phyloP scores from a whole-genome alignment of 2,113 vertebrate species.

The Hyperoodon ampullatus region DNA sequence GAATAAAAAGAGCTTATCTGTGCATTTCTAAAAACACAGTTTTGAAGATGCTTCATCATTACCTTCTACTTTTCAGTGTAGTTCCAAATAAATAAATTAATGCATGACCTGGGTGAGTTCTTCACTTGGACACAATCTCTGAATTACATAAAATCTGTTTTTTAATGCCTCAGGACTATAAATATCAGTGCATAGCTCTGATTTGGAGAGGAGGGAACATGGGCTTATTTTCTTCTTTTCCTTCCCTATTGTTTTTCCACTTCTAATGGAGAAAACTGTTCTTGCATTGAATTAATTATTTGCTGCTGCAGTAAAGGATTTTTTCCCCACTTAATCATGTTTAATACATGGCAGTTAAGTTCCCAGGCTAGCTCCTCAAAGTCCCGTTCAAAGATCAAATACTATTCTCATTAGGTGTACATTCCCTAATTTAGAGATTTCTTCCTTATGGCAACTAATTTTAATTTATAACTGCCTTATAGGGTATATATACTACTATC shows the following conservation, averaged over 20 bases:
- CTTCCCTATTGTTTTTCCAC: not conserved
- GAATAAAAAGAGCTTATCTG: not conserved
- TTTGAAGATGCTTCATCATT: conserved; percentile 8
- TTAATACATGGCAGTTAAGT: not conserved
- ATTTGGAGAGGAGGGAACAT: not conserved
- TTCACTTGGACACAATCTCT: not conserved
- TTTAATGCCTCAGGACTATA: not conserved
- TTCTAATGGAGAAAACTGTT: not conserved
- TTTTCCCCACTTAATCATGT: not conserved
- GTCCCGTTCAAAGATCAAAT: not conserved
- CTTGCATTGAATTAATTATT: not conserved
- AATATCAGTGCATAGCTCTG: not conserved
- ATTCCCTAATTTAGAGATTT: not conserved
- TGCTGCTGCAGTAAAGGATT: not conserved
- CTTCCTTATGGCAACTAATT: not conserved
- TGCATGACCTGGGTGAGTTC: not conserved
- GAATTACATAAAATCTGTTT: not conserved
- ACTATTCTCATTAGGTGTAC: not conserved
- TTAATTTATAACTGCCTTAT: not conserved
- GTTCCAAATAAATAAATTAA: not conserved
- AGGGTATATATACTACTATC: not conserved
- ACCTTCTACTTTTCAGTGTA: not conserved
- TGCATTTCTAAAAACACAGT: not conserved
- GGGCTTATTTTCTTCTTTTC: not conserved
- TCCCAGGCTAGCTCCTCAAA: not conserved